phyloP scores from a whole-genome alignment of 2,888 invertebrate genomes.

The Macaria liturata region DNA sequence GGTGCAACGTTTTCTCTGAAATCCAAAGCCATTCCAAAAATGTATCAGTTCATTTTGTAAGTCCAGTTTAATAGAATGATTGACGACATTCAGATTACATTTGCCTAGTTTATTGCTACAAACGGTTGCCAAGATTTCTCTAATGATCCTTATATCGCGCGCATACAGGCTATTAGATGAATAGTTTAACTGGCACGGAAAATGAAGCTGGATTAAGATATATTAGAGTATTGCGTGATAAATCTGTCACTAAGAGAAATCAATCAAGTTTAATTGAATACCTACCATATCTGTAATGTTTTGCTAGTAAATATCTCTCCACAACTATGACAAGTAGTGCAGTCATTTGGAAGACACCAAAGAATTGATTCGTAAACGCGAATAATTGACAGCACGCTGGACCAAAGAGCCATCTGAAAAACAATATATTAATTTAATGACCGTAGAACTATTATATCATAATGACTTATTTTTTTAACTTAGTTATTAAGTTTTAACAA shows the following conservation, averaged over 20 bases:
- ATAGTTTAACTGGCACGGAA: conserved; percentile 7
- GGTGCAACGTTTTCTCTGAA: conserved; percentile 67
- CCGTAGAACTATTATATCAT: too few species aligned
- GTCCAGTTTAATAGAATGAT: background rate
- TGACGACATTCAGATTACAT: background rate
- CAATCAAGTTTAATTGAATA: conserved; percentile 18
- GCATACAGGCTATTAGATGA: conserved; percentile 10
- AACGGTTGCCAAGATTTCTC: conserved; percentile 15
- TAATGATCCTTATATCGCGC: conserved; percentile 10
- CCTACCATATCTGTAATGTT: conserved; percentile 72
- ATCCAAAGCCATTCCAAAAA: conserved; percentile 33
- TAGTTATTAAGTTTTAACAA: too few species aligned
- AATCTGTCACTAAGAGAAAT: conserved; percentile 1
- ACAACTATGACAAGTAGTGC: conserved; percentile 73
- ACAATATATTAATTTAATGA: too few species aligned
- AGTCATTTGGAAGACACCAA: conserved; percentile 80
- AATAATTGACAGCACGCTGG: conserved; percentile 79
- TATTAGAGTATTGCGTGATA: background rate
- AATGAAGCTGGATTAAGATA: background rate
- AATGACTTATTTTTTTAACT: too few species aligned
- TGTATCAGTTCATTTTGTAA: too few species aligned
- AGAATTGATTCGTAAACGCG: conserved; percentile 81
- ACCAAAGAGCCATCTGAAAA: conserved; percentile 82
- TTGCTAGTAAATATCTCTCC: conserved; percentile 78
- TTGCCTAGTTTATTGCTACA: conserved; percentile 7